Base-by-base conservation (phyloP, 2,113 vertebrate genomes). In the Peromyscus leucopus region DNA sequence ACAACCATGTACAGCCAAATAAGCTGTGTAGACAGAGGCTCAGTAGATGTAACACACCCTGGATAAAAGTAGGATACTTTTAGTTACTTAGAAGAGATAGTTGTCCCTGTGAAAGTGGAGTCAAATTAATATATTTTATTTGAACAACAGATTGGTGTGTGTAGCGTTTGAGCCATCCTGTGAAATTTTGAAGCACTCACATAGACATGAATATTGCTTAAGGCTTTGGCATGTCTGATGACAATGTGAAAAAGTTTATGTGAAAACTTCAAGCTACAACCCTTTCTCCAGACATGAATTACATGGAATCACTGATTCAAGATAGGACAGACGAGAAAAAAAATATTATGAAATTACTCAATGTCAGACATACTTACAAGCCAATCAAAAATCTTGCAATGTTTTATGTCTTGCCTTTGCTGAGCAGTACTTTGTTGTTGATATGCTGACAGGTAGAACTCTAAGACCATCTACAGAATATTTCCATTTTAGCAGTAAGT, bases 61-160 rank as follows among this genome's bases (percentile, higher is more conserved):
- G 92, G 96, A 21, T 88, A 75, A 87, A 88, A 90, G 3, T 36
- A 74, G 61, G 3, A 87, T n/a, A n/a, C n/a, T n/a, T n/a, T n/a
- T 89, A 39, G 3, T 89, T 76, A 13, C 69, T 85, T 93, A 86
- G 71, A 89, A 96, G 51, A 59, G 2, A 22, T 19, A 2, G 7
- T n/a, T 90, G 87, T 57, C 8, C 69, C n/a, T 79, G 3, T 88
- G 42, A 87, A 61, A 82, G 51, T 36, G 85, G 89, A 96, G 8
- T 26, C 31, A 96, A 87, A 42, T 42, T 69, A 92, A 86, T 90
- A 31, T 84, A 33, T 89, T 93, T 90, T 71, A 87, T 46, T 22
- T 89, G 74, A 93, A 57, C 17, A 86, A 48, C 28, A 46, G 74
- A 74, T 48, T 93, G n/a, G 31, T 55, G 39, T n/a, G 19, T 16